phyloP scores from a whole-genome alignment of 2,888 invertebrate species.

The Taphrorychus bicolor region DNA sequence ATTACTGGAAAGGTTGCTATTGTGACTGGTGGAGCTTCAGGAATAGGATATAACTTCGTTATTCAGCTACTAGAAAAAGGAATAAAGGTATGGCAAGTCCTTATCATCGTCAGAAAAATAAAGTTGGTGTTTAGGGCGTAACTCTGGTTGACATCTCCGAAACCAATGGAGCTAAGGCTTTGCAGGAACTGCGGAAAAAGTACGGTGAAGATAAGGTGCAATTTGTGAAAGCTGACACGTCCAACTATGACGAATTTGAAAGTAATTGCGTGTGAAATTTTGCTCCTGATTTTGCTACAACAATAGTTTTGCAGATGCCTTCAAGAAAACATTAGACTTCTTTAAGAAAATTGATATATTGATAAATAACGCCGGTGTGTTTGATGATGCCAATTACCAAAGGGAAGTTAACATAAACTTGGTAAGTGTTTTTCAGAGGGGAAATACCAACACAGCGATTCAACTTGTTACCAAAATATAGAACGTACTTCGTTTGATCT shows the following conservation, averaged over 20 bases:
- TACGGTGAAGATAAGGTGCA: conserved; percentile 43
- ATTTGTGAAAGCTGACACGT: conserved; percentile 46
- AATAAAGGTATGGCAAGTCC: conserved; percentile 31
- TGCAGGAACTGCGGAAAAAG: conserved; percentile 41
- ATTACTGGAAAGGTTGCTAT: conserved; percentile 43
- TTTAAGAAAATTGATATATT: conserved; percentile 45
- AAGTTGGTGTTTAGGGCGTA: conserved; percentile 45
- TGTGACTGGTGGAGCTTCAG: conserved; percentile 44
- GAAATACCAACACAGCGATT: too few relatives aligned
- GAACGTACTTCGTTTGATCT: background rate
- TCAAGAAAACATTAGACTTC: conserved; percentile 42
- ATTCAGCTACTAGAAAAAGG: conserved; percentile 40
- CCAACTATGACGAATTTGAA: conserved; percentile 40
- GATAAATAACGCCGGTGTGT: conserved; percentile 45
- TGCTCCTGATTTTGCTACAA: too few relatives aligned
- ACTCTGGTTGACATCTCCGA: conserved; percentile 43
- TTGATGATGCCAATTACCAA: conserved; percentile 44
- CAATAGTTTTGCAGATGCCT: conserved; percentile 39
- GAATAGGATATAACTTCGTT: conserved; percentile 41
- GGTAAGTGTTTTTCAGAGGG: conserved; percentile 39
- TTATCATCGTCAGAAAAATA: too few relatives aligned
- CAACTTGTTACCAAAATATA: background rate
- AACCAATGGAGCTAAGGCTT: conserved; percentile 34
- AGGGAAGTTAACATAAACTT: conserved; percentile 43
- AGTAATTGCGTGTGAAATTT: too few relatives aligned